Evolutionary conservation across 2,888 invertebrate species (phyloP), one percentile per base, ranked within the genome.

Genomic region (Lottia scabra): DNA sequence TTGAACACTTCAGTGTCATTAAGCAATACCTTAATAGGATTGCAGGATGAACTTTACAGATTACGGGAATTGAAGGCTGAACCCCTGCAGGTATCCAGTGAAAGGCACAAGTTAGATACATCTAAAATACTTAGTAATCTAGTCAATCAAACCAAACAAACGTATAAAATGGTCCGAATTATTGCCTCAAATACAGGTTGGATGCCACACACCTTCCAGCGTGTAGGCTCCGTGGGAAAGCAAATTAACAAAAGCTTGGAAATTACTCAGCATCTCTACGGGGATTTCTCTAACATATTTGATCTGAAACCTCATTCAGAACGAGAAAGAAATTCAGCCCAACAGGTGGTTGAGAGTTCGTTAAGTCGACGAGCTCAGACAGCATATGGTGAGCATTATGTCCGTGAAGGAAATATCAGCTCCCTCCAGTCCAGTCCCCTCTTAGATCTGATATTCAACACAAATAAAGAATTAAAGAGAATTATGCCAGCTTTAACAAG

Each of bases 161-260:
- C 82, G 15, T 81, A 82, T 63, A 78, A 78, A 45, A 71, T 85
- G 23, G 75, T 79, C 0, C 84, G 85, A 66, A 81, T 83, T 6
- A 78, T 84, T 4, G 82, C 83, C 0, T 82, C 84, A 8, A 83
- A 83, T 68, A 85, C 86, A 0, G 82, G 84, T 2, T 85, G 86
- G 86, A 83, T 85, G 62, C 85, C 85, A 0, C 81, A 81, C 63
- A 78, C 85, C 15, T 84, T 81, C 63, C 81, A 81, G 63, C 83
- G 78, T 63, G 73, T 84, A 63, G 77, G 81, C 30, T 81, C 80
- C 72, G 78, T 83, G 23, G 85, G 83, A 63, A 75, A 74, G n/a
- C 80, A 81, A 43, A 73, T 81, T 2, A 86, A 86, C 67, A 76
- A 56, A 56, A 56, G 56, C 23, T 56, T 56, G 13, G 56, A 56